A percentile compares a stretch with the other conserved stretches of the same genome.
Conservation (phyloP, 1,140 invertebrate species). For the Drosophila trapezifrons region DNA sequence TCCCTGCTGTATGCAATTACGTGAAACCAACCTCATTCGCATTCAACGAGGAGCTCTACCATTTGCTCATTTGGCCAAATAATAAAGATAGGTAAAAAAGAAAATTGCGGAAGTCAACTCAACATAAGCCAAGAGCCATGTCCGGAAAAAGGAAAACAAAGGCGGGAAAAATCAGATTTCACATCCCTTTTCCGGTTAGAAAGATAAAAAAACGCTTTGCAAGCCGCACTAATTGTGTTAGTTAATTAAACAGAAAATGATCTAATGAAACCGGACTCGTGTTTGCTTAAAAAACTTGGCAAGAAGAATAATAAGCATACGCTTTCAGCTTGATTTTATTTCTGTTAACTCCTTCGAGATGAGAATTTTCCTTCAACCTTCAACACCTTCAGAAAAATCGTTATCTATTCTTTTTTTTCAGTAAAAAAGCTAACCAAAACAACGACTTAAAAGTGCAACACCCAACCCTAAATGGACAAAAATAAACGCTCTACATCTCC, state of each 20-base stretch:
- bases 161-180: slow-evolving; percentile 28
- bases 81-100: slow-evolving; percentile 40
- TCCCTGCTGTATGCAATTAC: slow-evolving; percentile 38
- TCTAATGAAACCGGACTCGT: slow-evolving; percentile 9
- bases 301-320: not conserved
- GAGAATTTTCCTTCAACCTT: not conserved
- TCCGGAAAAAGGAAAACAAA: slow-evolving; percentile 13
- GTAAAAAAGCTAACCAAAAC: slow-evolving; percentile 1
- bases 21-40: slow-evolving; percentile 37
- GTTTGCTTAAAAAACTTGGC: not conserved
- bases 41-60: slow-evolving; percentile 18
- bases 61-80: slow-evolving; percentile 49
- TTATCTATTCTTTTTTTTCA: not conserved
- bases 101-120: slow-evolving; percentile 36
- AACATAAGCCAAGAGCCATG: slow-evolving; percentile 17
- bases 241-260: slow-evolving; percentile 38
- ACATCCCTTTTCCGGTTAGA: not conserved
- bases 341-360: not conserved
- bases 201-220: not conserved
- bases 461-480: slow-evolving; percentile 10
- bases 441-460: slow-evolving; percentile 6
- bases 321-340: too few relatives aligned
- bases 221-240: slow-evolving; percentile 16
- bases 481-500: slow-evolving; percentile 38
- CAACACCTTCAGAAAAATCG: too few relatives aligned